These are phyloP conservation scores for Diachrysia chrysitis DNA, from an alignment of 2,888 invertebrate species.

Conservation along the genomic window DNA sequence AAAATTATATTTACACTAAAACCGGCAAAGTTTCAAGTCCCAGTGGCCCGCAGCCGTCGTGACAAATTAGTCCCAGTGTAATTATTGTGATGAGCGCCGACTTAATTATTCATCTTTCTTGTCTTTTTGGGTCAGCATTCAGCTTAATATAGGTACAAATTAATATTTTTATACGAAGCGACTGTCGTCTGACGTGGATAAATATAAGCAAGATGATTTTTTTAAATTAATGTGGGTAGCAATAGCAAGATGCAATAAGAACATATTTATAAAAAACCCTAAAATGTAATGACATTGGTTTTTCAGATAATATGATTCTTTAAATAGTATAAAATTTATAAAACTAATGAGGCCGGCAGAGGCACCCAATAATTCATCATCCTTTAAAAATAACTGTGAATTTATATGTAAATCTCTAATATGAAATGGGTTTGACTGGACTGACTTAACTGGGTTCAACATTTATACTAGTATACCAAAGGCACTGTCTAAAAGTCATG, in stretches of 20 bases:
- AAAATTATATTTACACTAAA: constrained; percentile 6
- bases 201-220: no score
- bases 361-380: no score
- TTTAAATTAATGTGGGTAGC: no score
- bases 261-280: no score
- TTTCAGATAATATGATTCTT: no score
- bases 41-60: not conserved
- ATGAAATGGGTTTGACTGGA: not conserved
- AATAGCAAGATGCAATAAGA: no score
- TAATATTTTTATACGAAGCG: constrained; percentile 7
- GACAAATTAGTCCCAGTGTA: constrained; percentile 7
- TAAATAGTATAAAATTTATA: no score
- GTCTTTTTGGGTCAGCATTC: not conserved
- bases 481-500: constrained; percentile 47
- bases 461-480: constrained; percentile 30
- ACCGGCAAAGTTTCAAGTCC: not conserved
- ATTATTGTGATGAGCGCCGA: constrained; percentile 7
- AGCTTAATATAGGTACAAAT: not conserved
- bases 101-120: constrained; percentile 2
- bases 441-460: not conserved
- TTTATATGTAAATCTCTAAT: no score
- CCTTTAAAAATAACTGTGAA: no score
- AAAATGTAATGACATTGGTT: no score
- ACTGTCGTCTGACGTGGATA: not conserved
- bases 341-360: no score